Evolutionary conservation across 1,140 invertebrate species (phyloP), one percentile per base, ranked within the genome.

Genomic region (Aricia agestis): DNA sequence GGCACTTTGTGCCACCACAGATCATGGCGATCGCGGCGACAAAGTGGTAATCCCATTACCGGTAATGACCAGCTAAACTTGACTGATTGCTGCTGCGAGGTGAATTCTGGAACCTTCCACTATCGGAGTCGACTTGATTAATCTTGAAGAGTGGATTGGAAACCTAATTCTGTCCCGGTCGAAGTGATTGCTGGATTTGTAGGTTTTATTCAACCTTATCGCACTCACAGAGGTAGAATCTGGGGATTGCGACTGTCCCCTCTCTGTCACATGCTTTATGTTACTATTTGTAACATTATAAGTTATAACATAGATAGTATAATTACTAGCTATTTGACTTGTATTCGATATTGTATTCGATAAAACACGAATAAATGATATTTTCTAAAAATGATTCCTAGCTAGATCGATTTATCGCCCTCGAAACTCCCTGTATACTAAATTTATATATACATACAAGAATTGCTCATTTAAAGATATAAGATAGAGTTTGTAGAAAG

Each of bases 61-160:
- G 6, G 59, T 63, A 63, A 63, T 63, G 59, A 63, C 10, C 18
- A 17, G 10, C 59, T 25, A 19, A 18, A 59, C n/a, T 10, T 19
- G 59, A 63, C 59, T 63, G 59, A 63, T 63, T 63, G 59, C 59
- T 13, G 18, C 59, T 63, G n/a, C 18, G 17, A 18, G 59, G 59
- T 63, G 59, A 19, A 63, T 63, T 19, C 59, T 10, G 59, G 59
- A 63, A 18, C 4, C 58, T 19, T 63, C 59, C 19, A 36, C 36
- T 63, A 63, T 63, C 59, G 19, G 59, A 25, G 18, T 19, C 18
- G 59, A 59, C 15, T 59, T 59, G 58, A 59, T 63, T 63, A 63
- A 63, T 63, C 59, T 25, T 11, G n/a, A 52, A 52, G 59, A 18
- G 18, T 63, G 59, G 18, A 63, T 63, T 7, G 59, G 10, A 19